phyloP scores from a whole-genome alignment of 2,888 invertebrate genomes.

The Synergus japonicus region DNA sequence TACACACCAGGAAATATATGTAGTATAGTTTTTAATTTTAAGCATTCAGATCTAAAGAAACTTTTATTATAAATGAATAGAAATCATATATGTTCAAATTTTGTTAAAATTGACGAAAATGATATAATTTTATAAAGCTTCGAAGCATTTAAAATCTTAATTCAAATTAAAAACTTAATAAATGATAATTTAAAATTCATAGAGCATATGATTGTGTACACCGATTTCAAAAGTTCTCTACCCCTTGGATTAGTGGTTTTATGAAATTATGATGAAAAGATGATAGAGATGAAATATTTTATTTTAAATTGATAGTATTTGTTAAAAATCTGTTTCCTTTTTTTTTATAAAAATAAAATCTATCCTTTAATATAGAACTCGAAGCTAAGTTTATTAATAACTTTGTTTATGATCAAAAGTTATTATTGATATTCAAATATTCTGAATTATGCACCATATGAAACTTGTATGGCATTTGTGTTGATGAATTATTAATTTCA shows the following conservation, averaged over 20 bases:
- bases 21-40: background rate
- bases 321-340: background rate
- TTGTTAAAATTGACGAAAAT: too few relatives aligned
- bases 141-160: background rate
- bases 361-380: background rate
- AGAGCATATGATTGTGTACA: background rate
- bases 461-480: background rate
- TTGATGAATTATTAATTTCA: slow-evolving; percentile 8
- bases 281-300: background rate
- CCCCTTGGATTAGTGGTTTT: background rate
- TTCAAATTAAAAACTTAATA: background rate
- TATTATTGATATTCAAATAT: background rate
- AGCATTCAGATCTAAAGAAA: background rate
- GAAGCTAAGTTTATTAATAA: background rate
- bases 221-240: background rate
- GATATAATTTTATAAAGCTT: background rate
- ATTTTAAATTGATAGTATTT: background rate
- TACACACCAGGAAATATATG: too few relatives aligned
- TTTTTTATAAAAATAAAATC: too few relatives aligned
- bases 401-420: background rate
- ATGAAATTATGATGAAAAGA: background rate
- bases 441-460: background rate
- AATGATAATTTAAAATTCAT: background rate
- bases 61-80: too few relatives aligned
- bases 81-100: too few relatives aligned